These are phyloP conservation scores for Tachina grossa DNA, from an alignment of 2,888 invertebrate species.

Conservation along the genomic window DNA sequence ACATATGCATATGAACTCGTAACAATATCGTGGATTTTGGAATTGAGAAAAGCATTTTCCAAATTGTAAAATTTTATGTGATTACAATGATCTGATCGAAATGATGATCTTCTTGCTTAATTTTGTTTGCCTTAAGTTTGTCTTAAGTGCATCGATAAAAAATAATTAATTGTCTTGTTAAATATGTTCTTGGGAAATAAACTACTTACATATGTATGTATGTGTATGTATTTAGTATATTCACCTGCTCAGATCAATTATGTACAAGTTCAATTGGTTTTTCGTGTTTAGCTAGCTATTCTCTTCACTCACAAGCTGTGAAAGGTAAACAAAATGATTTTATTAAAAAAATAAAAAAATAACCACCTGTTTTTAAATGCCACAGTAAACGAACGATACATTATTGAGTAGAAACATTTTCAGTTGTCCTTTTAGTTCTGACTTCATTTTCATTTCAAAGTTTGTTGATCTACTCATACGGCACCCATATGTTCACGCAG, in stretches of 20 bases:
- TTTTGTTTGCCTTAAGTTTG: not conserved
- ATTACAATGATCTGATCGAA: not conserved
- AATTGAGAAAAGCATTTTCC: no score
- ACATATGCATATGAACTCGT: no score
- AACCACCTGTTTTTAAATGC: constrained; percentile 48
- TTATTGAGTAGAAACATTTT: not conserved
- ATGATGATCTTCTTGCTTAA: not conserved
- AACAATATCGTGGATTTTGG: no score
- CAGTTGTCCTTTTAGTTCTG: constrained; percentile 11
- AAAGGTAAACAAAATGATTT: constrained; percentile 46
- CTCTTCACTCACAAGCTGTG: constrained; percentile 33
- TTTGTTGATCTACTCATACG: not conserved
- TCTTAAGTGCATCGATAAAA: constrained; percentile 1
- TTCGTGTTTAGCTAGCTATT: constrained; percentile 7
- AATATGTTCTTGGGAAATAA: not conserved
- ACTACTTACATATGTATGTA: not conserved
- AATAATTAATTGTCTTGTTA: not conserved
- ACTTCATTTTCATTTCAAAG: constrained; percentile 4
- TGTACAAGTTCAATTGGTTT: constrained; percentile 7
- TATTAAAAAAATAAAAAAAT: not conserved
- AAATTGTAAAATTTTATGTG: no score
- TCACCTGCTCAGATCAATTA: constrained; percentile 52
- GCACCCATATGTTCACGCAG: constrained; percentile 17
- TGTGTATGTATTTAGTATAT: not conserved
- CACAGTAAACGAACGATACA: not conserved